Base-by-base conservation (phyloP, 2,113 vertebrate genomes). In the Lynx canadensis region DNA sequence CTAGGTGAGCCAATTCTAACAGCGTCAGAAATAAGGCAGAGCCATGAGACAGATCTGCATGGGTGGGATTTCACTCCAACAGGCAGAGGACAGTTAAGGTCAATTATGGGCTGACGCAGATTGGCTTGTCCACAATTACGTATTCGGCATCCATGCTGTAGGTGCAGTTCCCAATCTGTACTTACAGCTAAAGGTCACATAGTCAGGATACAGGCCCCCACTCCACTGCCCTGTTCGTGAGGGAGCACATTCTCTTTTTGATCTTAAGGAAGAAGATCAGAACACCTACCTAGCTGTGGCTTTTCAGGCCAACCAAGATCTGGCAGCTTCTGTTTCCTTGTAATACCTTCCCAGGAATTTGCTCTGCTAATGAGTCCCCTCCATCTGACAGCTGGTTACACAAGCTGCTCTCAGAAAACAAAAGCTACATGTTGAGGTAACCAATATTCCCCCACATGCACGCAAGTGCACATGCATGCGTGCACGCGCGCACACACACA, bases 341-440 rank as follows among this genome's bases (percentile, higher is more conserved):
- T 63, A 83, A 33, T 29, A 93, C 52, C 66, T 97, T 94, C 86
- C 92, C 60, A 41, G 93, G 94, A 97, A 95, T 69, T 68, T n/a
- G 29, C n/a, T 96, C 41, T 60, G 29, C 71, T 92, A 96, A 97
- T 89, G 81, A 97, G 45, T 48, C 23, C 36, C 57, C 87, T 97
- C 96, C 68, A 89, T 66, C 63, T 60, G 94, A 97, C 74, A 96
- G 71, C 94, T 97, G 76, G 68, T 81, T 89, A 69, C 66, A 87
- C 69, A 97, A 95, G 66, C 90, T 97, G 89, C 45, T 96, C 74
- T 90, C 73, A 41, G 38, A 95, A 38, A 55, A 91, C 86, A 85
- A 89, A 86, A 68, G 79, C 60, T 79, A 85, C 76, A 41, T 50
- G 48, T 68, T 79, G 90, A n/a, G 78, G 33, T 60, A 93, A 96